phyloP scores from a whole-genome alignment of 2,113 vertebrate species.

The Tychaedon coryphoeus region DNA sequence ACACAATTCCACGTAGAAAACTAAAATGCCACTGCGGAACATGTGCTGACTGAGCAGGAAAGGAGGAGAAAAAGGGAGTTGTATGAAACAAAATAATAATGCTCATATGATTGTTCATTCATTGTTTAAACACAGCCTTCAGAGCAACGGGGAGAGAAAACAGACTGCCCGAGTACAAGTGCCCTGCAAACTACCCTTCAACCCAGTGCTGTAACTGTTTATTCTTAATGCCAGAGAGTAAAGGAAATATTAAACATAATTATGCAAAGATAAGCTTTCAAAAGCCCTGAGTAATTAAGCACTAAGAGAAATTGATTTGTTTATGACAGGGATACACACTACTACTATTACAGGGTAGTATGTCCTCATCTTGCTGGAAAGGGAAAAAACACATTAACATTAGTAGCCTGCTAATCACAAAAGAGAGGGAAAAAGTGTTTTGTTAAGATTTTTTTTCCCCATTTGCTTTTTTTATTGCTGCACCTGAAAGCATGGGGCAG shows the following conservation, averaged over 20 bases:
- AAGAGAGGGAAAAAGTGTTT: not conserved
- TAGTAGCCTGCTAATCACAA: not conserved
- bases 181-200: constrained; percentile 8
- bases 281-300: constrained; percentile 12
- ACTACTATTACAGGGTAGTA: not conserved
- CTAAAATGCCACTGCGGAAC: not conserved
- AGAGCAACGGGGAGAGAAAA: not conserved
- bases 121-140: not conserved
- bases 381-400: not conserved
- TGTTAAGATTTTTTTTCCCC: not conserved
- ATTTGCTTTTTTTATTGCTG: not conserved
- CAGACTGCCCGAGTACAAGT: not conserved
- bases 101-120: not conserved
- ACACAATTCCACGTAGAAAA: not conserved
- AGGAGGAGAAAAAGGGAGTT: not conserved
- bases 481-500: not conserved
- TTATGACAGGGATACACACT: not conserved
- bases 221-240: not conserved
- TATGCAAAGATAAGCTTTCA: not conserved
- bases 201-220: not conserved
- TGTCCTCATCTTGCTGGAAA: not conserved
- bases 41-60: not conserved
- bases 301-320: not conserved
- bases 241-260: constrained; percentile 27
- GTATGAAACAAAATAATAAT: not conserved